Evolutionary conservation across 2,113 vertebrate species (phyloP).

Genomic region (Nesogale talazaci): DNA sequence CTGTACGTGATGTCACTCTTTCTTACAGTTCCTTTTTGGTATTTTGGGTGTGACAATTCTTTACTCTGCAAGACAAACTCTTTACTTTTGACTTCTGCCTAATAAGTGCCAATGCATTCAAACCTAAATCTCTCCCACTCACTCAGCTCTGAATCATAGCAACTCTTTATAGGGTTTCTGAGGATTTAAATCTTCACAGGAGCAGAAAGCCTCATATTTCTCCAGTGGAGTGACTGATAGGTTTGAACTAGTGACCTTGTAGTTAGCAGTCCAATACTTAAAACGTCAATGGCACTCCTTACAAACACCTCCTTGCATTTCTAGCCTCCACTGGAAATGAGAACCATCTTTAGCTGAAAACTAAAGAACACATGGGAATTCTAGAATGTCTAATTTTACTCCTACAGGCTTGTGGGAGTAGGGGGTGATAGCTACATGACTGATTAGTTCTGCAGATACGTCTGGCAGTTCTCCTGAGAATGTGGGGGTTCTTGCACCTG

Average conservation of each 20-base stretch:
- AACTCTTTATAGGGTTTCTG: too few relatives aligned
- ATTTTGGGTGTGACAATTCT: not conserved
- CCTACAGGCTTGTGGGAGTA: not conserved
- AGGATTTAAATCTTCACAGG: too few relatives aligned
- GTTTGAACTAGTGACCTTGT: too few relatives aligned
- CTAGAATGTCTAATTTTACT: conserved; percentile 3
- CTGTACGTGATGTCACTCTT: not conserved
- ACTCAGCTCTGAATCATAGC: too few relatives aligned
- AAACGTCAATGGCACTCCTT: not conserved
- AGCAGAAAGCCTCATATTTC: too few relatives aligned
- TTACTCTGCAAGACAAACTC: not conserved
- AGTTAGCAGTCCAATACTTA: too few relatives aligned
- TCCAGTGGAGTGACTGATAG: too few relatives aligned
- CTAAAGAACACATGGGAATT: not conserved
- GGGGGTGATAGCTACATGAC: not conserved
- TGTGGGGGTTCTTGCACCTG: not conserved
- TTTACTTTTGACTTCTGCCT: not conserved
- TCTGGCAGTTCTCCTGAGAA: conserved; percentile 8
- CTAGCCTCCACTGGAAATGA: not conserved
- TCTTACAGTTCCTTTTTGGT: not conserved
- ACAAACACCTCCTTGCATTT: not conserved
- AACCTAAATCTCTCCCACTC: too few relatives aligned
- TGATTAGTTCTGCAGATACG: not conserved
- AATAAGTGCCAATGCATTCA: not conserved
- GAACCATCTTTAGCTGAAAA: not conserved